These are phyloP conservation scores for Drosophila ohnishii DNA, from an alignment of 1,140 invertebrate genomes.

Conservation along the genomic window DNA sequence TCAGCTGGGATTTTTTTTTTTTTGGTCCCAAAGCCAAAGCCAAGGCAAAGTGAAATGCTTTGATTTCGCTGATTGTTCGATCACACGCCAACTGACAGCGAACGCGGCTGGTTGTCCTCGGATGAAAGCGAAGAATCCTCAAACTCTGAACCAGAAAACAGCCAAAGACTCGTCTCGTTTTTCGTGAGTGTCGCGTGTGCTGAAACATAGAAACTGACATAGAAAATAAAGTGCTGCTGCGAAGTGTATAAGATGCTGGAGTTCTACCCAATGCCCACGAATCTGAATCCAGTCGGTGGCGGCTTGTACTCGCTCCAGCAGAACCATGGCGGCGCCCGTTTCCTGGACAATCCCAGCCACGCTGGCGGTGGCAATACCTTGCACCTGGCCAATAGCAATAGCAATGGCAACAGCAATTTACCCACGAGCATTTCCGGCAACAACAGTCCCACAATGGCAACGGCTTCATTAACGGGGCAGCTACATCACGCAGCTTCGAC, in stretches of 20 bases:
- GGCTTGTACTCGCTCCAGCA: conserved; percentile 78
- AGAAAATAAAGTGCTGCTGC: conserved; percentile 6
- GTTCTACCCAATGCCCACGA: conserved; percentile 83
- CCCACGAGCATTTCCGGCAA: conserved; percentile 63
- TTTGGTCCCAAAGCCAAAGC: conserved; percentile 7
- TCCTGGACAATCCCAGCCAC: conserved; percentile 73
- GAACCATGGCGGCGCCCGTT: conserved; percentile 79
- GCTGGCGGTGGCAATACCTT: conserved; percentile 25
- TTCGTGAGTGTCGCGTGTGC: conserved; percentile 24
- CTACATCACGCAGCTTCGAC: conserved; percentile 69
- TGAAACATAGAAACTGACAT: conserved; percentile 6
- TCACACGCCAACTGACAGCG: conserved; percentile 82
- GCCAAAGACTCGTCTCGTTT: conserved; percentile 14
- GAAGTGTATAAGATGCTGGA: conserved; percentile 74
- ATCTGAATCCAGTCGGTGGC: conserved; percentile 79
- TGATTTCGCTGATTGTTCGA: conserved; percentile 79
- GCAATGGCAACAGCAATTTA: conserved; percentile 49
- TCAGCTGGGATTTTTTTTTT: conserved; percentile 61
- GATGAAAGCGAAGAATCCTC: conserved; percentile 9
- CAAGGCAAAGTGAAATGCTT: conserved; percentile 79
- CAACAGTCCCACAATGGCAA: conserved; percentile 56
- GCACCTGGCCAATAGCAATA: conserved; percentile 25
- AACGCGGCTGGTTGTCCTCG: conserved; percentile 77
- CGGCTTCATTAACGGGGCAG: conserved; percentile 72
- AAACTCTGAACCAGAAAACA: neutral